These are phyloP conservation scores for Lasioglossum malachurum DNA, from an alignment of 2,888 invertebrate species.

Conservation along the genomic window DNA sequence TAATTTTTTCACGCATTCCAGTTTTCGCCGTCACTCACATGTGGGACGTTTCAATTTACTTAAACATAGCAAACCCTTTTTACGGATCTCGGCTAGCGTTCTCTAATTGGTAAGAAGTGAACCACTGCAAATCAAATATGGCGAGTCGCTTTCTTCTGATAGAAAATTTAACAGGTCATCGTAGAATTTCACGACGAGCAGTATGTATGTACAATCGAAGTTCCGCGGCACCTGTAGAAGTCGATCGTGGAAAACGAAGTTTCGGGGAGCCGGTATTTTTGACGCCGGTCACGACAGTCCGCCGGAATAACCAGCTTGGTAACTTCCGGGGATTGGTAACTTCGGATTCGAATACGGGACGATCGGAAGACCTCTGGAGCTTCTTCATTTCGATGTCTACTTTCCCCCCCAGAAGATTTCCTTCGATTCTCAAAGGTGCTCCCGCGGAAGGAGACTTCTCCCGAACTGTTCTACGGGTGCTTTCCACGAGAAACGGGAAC, in stretches of 20 bases:
- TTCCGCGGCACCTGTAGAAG: neutral
- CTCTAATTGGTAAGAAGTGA: neutral
- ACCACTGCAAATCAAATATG: neutral
- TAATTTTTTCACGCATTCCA: neutral
- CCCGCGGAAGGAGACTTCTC: neutral
- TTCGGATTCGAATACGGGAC: constrained; percentile 7
- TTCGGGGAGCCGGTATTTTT: constrained; percentile 16
- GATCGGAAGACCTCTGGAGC: neutral
- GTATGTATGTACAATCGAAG: neutral
- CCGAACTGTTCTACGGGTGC: neutral
- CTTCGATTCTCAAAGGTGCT: neutral
- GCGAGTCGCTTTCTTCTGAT: neutral
- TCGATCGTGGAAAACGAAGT: neutral
- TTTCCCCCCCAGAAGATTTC: neutral
- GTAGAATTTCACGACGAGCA: neutral
- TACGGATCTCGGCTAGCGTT: neutral
- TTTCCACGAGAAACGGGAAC: neutral
- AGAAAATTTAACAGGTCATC: neutral
- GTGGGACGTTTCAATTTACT: too few relatives aligned
- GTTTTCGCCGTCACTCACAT: too few relatives aligned
- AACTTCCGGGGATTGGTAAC: constrained; percentile 12
- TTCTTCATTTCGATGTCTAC: constrained; percentile 3
- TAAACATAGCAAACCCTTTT: too few relatives aligned
- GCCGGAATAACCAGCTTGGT: constrained; percentile 16
- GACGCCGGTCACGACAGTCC: constrained; percentile 14